These are phyloP conservation scores for Sardinella longiceps DNA, from an alignment of 2,797 vertebrate species.

Conservation along the genomic window DNA sequence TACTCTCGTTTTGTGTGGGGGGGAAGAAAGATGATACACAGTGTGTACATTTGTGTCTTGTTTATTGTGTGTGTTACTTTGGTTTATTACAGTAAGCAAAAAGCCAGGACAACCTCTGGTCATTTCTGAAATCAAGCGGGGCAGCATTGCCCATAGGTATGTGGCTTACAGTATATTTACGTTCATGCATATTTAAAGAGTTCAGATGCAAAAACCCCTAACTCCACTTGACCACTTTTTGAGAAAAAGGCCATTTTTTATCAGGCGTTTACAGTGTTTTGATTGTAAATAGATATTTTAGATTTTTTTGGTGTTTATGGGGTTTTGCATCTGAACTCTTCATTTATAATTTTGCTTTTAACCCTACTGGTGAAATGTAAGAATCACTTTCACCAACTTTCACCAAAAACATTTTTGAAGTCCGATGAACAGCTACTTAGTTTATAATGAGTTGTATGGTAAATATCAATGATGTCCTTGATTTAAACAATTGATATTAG, in stretches of 20 bases:
- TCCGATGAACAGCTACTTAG: not conserved
- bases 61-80: conserved; percentile 41
- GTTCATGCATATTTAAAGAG: too few relatives aligned
- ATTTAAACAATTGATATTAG: not conserved
- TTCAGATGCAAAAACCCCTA: too few relatives aligned
- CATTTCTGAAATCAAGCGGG: conserved; percentile 97
- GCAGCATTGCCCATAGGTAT: conserved; percentile 96
- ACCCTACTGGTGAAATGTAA: too few relatives aligned
- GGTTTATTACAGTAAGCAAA: conserved; percentile 79
- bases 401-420: not conserved
- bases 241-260: too few relatives aligned
- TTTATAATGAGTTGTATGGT: not conserved
- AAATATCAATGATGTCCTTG: not conserved
- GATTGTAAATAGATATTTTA: too few relatives aligned
- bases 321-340: too few relatives aligned
- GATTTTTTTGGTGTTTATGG: too few relatives aligned
- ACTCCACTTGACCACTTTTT: too few relatives aligned
- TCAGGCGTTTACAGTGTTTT: too few relatives aligned
- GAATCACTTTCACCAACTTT: not conserved
- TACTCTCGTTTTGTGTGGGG: conserved; percentile 40
- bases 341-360: too few relatives aligned
- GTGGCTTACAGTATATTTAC: not conserved
- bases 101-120: conserved; percentile 92
- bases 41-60: conserved; percentile 50
- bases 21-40: conserved; percentile 17